Evolutionary conservation across 2,888 invertebrate genomes (phyloP).

Genomic region (Oscheius onirici): DNA sequence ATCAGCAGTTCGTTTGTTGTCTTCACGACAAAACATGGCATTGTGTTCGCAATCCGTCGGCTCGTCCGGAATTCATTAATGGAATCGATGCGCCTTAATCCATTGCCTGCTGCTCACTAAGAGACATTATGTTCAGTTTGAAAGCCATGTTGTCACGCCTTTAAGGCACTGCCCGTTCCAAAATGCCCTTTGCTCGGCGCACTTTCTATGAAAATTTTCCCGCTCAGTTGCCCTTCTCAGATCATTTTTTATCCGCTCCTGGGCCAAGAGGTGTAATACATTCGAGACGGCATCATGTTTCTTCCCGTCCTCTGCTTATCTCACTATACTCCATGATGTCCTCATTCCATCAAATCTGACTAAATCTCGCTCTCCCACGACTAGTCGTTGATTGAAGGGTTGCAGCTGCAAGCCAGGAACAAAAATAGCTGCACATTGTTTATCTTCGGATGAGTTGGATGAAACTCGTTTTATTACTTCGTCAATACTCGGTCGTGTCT

Average conservation of each 20-base stretch:
- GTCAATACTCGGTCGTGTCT: constrained; percentile 9
- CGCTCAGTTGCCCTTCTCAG: background rate
- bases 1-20: constrained; percentile 12
- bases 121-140: constrained; percentile 17
- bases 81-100: constrained; percentile 31
- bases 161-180: background rate
- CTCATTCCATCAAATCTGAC: background rate
- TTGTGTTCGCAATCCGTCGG: constrained; percentile 24
- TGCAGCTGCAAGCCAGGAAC: background rate
- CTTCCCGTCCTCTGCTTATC: background rate
- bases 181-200: background rate
- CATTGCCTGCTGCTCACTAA: constrained; percentile 27
- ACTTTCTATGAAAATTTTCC: background rate
- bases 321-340: too few relatives aligned
- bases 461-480: background rate
- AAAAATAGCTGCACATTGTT: background rate
- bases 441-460: background rate
- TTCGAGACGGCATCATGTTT: constrained; percentile 28
- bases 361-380: background rate
- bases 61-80: constrained; percentile 32
- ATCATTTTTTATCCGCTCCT: constrained; percentile 11
- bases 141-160: constrained; percentile 5
- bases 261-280: constrained; percentile 25
- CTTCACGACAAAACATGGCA: background rate
- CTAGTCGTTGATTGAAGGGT: background rate